Percentiles rank a stretch among this genome's conserved stretches.
These are phyloP conservation scores for Planococcus citri DNA, from an alignment of 1,140 invertebrate species.

Conservation along the genomic window DNA sequence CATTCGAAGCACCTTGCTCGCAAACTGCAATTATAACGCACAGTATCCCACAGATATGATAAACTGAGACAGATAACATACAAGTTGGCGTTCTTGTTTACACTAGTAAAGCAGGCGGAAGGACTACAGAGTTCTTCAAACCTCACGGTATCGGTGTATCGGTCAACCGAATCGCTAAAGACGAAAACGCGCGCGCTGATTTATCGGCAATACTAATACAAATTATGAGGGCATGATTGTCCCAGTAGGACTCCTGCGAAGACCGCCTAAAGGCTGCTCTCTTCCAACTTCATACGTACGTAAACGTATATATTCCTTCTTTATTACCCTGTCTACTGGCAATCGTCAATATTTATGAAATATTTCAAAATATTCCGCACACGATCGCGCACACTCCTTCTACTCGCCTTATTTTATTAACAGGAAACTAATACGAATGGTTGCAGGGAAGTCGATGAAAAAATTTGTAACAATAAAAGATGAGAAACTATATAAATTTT, in stretches of 20 bases:
- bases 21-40: slow-evolving; percentile 6
- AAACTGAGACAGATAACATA: slow-evolving; percentile 11
- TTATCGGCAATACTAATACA: slow-evolving; percentile 13
- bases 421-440: too few relatives aligned
- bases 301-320: background rate
- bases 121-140: background rate
- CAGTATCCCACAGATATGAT: slow-evolving; percentile 13
- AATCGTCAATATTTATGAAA: slow-evolving; percentile 19
- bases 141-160: background rate
- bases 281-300: background rate
- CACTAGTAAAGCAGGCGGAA: slow-evolving; percentile 7
- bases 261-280: slow-evolving; percentile 16
- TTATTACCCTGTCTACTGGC: slow-evolving; percentile 9
- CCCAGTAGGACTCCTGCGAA: slow-evolving; percentile 17
- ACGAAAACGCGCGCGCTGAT: slow-evolving; percentile 16
- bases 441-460: too few relatives aligned
- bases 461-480: too few relatives aligned
- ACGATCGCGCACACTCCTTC: background rate
- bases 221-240: slow-evolving; percentile 18
- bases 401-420: background rate
- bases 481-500: too few relatives aligned
- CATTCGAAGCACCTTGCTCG: too few relatives aligned
- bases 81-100: slow-evolving; percentile 5
- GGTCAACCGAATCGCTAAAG: slow-evolving; percentile 2
- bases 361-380: background rate